Evolutionary conservation across 1,140 invertebrate genomes (phyloP).

Genomic region (Callitettix versicolor): DNA sequence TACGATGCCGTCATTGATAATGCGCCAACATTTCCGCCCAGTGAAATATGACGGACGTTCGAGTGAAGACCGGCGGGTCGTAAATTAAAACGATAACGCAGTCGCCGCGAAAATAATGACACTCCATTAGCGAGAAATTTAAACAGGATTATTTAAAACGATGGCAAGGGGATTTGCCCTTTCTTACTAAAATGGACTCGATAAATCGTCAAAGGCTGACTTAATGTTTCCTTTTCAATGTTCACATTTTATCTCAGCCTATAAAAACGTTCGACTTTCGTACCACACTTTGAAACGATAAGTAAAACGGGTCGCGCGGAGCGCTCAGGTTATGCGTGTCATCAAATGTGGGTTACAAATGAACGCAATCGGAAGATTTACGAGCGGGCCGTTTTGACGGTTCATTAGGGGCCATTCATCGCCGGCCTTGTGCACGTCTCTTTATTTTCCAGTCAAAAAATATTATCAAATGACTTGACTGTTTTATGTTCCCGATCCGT

Average conservation of each 20-base stretch:
- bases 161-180: not conserved
- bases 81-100: no score
- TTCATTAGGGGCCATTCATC: constrained; percentile 10
- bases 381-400: constrained; percentile 1
- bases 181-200: constrained; percentile 5
- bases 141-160: no score
- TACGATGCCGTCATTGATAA: no score
- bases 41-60: no score
- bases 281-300: no score
- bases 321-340: not conserved
- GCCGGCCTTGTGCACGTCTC: not conserved
- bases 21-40: no score
- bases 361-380: not conserved
- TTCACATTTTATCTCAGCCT: not conserved
- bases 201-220: constrained; percentile 10
- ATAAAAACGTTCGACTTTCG: no score
- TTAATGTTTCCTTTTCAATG: constrained; percentile 10
- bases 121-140: no score
- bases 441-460: not conserved
- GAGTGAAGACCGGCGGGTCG: no score
- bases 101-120: no score
- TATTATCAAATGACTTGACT: constrained; percentile 6
- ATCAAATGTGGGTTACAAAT: not conserved
- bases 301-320: no score
- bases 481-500: not conserved